phyloP scores from a whole-genome alignment of 2,113 vertebrate species.

The Sialia sialis region DNA sequence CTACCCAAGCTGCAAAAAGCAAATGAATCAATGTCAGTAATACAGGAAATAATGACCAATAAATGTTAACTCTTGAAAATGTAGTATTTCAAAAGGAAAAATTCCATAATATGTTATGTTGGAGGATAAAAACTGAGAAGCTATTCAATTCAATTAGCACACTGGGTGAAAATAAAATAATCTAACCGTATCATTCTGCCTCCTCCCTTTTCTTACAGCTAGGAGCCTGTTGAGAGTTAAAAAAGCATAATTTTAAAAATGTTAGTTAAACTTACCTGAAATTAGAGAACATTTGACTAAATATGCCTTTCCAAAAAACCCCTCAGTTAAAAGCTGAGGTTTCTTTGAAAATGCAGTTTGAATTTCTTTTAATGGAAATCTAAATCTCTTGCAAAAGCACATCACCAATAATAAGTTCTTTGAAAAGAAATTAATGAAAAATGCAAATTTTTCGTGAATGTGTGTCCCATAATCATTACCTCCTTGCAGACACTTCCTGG shows the following conservation, averaged over 20 bases:
- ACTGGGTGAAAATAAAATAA: not conserved
- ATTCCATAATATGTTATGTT: not conserved
- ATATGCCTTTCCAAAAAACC: not conserved
- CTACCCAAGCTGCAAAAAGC: not conserved
- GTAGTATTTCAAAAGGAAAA: not conserved
- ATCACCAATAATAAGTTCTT: not conserved
- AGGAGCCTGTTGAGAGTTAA: not conserved
- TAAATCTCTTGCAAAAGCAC: not conserved
- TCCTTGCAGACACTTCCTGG: not conserved
- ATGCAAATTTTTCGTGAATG: not conserved
- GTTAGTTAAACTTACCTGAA: not conserved
- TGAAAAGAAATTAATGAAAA: not conserved
- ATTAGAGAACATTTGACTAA: not conserved
- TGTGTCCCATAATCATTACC: not conserved
- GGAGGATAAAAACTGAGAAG: not conserved
- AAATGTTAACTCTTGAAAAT: not conserved
- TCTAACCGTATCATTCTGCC: not conserved
- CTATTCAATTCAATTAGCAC: not conserved
- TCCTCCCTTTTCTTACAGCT: not conserved
- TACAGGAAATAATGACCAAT: not conserved
- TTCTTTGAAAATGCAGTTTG: not conserved
- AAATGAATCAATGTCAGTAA: slow-evolving; percentile 27
- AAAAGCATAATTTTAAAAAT: not conserved
- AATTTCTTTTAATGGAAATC: not conserved
- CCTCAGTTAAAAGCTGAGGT: not conserved